phyloP scores from a whole-genome alignment of 2,113 vertebrate genomes.

The Geococcyx californianus region DNA sequence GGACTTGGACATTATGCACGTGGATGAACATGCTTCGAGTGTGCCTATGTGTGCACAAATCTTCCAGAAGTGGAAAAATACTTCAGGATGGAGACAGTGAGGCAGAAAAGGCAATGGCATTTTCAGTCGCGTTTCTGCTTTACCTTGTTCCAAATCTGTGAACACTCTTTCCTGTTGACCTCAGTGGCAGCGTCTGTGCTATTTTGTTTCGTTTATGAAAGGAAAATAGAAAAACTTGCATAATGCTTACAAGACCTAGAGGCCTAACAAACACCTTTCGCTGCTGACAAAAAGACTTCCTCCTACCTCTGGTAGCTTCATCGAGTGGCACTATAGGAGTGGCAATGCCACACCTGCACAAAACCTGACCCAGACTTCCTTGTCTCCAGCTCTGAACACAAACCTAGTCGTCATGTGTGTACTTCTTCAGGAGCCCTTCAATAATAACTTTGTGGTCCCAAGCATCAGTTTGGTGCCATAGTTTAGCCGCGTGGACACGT shows the following conservation, averaged over 20 bases:
- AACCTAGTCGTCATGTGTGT: fast-evolving
- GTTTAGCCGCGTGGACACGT: not conserved
- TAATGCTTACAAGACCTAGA: too few relatives aligned
- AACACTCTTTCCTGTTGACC: not conserved
- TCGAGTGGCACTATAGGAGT: not conserved
- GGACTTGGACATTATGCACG: not conserved
- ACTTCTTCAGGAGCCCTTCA: not conserved
- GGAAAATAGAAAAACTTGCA: too few relatives aligned
- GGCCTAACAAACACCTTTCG: not conserved
- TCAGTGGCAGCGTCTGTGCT: not conserved
- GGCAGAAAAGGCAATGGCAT: not conserved
- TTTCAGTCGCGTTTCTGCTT: not conserved
- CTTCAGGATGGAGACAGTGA: not conserved
- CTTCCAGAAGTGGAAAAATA: not conserved
- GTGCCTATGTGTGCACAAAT: not conserved
- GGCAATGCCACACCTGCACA: not conserved
- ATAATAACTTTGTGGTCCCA: not conserved
- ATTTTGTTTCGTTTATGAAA: not conserved
- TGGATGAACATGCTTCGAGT: not conserved
- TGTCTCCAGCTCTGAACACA: not conserved
- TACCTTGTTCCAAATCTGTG: not conserved
- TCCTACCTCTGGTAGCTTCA: not conserved
- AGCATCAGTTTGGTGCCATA: fast-evolving
- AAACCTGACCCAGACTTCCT: not conserved
- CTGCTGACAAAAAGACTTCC: not conserved